Conservation (phyloP, 2,797 vertebrate species). For the Scolopax bukidnonensis region DNA sequence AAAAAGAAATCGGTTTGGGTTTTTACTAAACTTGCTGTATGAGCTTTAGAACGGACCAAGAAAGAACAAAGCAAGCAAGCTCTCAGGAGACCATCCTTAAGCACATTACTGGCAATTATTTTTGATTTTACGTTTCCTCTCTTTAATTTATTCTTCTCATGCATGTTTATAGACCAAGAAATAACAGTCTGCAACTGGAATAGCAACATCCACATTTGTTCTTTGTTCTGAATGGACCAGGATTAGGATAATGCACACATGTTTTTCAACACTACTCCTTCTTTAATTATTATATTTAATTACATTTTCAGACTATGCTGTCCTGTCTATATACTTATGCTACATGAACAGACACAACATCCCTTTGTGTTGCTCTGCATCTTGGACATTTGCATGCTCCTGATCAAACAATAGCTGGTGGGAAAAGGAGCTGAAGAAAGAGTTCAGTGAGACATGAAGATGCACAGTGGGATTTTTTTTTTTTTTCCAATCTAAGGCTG, state of each 20-base stretch:
- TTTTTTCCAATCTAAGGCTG: background rate
- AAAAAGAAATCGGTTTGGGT: background rate
- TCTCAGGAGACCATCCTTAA: background rate
- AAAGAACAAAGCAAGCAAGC: background rate
- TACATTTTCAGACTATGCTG: background rate
- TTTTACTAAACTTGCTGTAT: background rate
- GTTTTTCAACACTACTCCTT: background rate
- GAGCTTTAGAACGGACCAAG: background rate
- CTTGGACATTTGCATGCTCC: background rate
- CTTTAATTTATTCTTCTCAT: background rate
- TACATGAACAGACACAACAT: constrained; percentile 45
- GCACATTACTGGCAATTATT: background rate
- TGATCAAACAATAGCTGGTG: background rate
- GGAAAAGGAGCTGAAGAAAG: constrained; percentile 47
- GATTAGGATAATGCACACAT: background rate
- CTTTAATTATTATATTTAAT: background rate
- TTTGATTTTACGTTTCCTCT: background rate
- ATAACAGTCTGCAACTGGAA: background rate
- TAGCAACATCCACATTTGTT: background rate
- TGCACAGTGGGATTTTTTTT: background rate
- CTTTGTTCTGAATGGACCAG: background rate
- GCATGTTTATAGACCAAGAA: background rate
- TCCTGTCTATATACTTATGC: background rate
- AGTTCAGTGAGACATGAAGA: constrained; percentile 57
- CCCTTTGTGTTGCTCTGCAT: constrained; percentile 33